Evolutionary conservation across 2,888 invertebrate genomes (phyloP).

Genomic region (Lithophane leautieri): DNA sequence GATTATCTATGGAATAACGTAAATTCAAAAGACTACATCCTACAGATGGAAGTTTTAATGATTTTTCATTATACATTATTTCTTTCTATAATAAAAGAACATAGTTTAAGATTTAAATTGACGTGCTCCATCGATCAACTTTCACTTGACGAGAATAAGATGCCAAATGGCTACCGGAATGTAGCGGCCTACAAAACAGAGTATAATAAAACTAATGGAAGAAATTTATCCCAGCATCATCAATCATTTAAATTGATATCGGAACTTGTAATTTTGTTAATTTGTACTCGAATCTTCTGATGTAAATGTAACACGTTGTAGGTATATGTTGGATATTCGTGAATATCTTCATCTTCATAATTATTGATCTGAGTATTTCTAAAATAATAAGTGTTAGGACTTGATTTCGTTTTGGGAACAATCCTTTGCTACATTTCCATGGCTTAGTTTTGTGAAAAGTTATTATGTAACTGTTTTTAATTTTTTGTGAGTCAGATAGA

Average conservation of each 20-base stretch:
- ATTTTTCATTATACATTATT: slow-evolving; percentile 19
- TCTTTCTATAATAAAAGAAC: slow-evolving; percentile 43
- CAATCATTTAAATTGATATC: slow-evolving; percentile 64
- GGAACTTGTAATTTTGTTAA: slow-evolving; percentile 53
- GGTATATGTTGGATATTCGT: background rate
- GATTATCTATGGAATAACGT: background rate
- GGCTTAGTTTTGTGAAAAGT: background rate
- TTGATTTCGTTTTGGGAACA: too few species aligned
- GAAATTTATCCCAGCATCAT: slow-evolving; percentile 62
- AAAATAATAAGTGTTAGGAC: background rate
- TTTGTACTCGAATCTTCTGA: slow-evolving; percentile 33
- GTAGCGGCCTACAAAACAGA: slow-evolving; percentile 72
- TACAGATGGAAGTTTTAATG: background rate
- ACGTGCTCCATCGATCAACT: slow-evolving; percentile 76
- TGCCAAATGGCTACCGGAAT: slow-evolving; percentile 73
- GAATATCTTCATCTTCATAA: slow-evolving; percentile 19
- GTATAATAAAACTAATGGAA: slow-evolving; percentile 66
- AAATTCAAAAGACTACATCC: background rate
- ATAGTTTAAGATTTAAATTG: slow-evolving; percentile 62
- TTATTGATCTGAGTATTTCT: slow-evolving; percentile 1
- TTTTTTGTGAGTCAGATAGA: background rate
- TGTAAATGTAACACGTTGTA: slow-evolving; percentile 40
- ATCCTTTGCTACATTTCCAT: too few species aligned
- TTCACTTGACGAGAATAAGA: slow-evolving; percentile 74
- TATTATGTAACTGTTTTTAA: background rate